Percentiles rank a stretch among this genome's conserved stretches.
Evolutionary conservation across 2,797 vertebrate species (phyloP).

Genomic region (Diglossa cyanea): DNA sequence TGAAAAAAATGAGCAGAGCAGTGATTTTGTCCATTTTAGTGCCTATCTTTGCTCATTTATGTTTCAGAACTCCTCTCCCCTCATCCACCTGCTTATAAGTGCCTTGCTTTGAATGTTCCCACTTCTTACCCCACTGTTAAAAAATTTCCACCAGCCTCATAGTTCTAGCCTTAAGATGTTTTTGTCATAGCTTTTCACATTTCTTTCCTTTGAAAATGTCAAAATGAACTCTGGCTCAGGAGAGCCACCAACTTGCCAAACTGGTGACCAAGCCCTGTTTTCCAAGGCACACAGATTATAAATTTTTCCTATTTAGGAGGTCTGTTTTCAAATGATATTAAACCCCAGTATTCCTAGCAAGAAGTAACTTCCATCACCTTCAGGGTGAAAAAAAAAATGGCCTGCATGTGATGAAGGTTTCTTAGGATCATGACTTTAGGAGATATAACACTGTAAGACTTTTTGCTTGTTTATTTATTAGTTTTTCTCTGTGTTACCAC

Average conservation of each 20-base stretch:
- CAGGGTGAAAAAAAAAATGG: neutral
- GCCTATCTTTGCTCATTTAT: neutral
- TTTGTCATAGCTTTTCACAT: neutral
- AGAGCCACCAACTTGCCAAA: neutral
- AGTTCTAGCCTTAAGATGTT: neutral
- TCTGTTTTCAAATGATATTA: neutral
- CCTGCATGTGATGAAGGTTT: neutral
- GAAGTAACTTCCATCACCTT: neutral
- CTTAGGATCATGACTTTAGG: neutral
- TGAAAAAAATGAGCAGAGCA: neutral
- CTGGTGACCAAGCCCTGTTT: neutral
- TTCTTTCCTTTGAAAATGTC: neutral
- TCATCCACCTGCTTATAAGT: neutral
- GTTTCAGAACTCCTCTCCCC: neutral
- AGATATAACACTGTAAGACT: neutral
- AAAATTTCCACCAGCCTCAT: neutral
- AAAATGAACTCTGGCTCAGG: neutral
- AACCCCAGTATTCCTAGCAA: neutral
- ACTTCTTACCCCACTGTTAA: neutral
- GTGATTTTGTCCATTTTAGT: neutral
- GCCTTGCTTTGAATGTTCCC: neutral
- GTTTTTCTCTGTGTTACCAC: neutral
- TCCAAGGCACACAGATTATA: neutral
- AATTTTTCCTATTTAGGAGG: neutral
- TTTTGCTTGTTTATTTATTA: accelerated